A percentile compares a stretch with the other conserved stretches of the same genome.
Conservation (phyloP, 2,888 invertebrate genomes). For the Tineola bisselliella region DNA sequence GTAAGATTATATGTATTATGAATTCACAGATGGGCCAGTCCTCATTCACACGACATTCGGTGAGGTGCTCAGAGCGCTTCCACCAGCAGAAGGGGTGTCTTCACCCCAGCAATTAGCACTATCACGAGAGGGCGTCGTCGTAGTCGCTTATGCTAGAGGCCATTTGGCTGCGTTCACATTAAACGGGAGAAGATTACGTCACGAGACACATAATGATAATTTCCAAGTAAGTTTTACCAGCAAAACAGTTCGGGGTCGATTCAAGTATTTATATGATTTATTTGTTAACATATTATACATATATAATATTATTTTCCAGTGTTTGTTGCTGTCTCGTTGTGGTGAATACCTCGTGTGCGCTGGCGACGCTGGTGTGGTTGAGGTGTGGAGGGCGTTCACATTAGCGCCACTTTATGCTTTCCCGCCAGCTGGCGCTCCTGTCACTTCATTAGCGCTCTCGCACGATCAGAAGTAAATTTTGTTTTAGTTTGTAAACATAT, state of each 20-base stretch:
- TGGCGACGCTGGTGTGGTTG: conserved; percentile 96
- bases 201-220: conserved; percentile 94
- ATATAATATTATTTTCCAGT: conserved; percentile 56
- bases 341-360: conserved; percentile 99
- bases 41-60: conserved; percentile 98
- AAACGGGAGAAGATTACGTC: conserved; percentile 88
- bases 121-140: conserved; percentile 95
- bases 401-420: conserved; percentile 97
- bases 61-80: conserved; percentile 91
- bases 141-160: conserved; percentile 92
- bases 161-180: conserved; percentile 94
- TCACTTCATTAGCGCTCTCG: conserved; percentile 92
- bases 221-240: conserved; percentile 75
- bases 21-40: conserved; percentile 85
- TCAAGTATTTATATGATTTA: background rate
- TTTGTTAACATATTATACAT: background rate
- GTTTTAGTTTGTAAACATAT: background rate
- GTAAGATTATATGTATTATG: too few species aligned
- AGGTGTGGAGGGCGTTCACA: conserved; percentile 98
- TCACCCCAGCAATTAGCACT: conserved; percentile 90
- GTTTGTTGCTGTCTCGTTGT: conserved; percentile 93
- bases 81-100: conserved; percentile 76
- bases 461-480: conserved; percentile 96
- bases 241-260: background rate
- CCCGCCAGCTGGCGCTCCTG: conserved; percentile 95